Evolutionary conservation across 2,797 vertebrate species (phyloP), one percentile per base, ranked within the genome.

Genomic region (Diplodus puntazzo): DNA sequence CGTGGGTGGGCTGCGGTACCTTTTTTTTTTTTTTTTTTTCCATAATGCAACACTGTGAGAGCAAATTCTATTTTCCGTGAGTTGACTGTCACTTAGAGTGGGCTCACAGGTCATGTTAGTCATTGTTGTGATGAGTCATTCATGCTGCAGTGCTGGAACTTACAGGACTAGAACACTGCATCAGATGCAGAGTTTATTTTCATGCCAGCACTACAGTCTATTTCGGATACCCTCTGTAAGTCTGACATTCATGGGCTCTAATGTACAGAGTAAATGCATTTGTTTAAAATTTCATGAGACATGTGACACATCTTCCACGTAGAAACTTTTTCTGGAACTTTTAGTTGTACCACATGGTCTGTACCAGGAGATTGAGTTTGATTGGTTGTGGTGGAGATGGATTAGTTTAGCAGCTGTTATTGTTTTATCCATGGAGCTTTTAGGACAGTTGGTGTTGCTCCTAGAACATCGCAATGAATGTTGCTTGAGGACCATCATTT

Each of bases 111-210:
- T 90, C 90, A 72, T 9, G 75, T 94, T 91, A 94, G 90, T 95
- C 93, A 94, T 84, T 84, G 89, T 86, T 93, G 57, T 89, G 86
- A 88, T 95, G 94, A 95, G 80, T 95, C 94, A 95, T 83, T 84
- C 80, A 83, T 90, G 88, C 90, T 76, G 88, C 88, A 80, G 73
- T 69, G 77, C 82, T 67, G 83, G 16, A 89, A 46, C 82, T 69
- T 71, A 79, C 30, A 8, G 77, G 71, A 87, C 49, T 59, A 80
- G 63, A 72, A 61, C 49, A 62, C 77, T 84, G 87, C 73, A 10
- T 87, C 75, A 79, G 67, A 68, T 46, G 17, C 63, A 62, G 3
- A 43, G 27, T 78, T 81, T 73, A 69, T 61, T 68, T 65, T 69
- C 60, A 34, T 60, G 21, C n/a, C 4, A 50, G 43, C n/a, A 53